These are phyloP conservation scores for Talpa occidentalis DNA, from an alignment of 2,113 vertebrate species.

Conservation along the genomic window DNA sequence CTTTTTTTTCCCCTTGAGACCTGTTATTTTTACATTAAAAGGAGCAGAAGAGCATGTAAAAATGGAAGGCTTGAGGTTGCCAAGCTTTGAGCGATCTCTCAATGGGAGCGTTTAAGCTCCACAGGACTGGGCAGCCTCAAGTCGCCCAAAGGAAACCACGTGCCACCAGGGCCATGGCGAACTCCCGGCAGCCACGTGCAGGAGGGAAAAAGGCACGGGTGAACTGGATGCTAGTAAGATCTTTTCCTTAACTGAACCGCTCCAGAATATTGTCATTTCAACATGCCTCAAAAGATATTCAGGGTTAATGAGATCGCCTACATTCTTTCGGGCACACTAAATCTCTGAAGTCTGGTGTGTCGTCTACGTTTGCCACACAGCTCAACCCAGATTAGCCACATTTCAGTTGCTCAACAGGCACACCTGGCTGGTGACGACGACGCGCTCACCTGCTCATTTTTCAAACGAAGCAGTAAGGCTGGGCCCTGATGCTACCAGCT, in stretches of 20 bases:
- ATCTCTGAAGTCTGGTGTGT: neutral
- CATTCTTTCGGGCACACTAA: neutral
- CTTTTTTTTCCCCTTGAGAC: neutral
- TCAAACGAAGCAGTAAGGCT: neutral
- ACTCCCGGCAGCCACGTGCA: neutral
- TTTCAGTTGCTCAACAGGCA: neutral
- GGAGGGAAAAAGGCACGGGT: neutral
- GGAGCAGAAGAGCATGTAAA: neutral
- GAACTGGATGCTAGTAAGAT: slow-evolving; percentile 25
- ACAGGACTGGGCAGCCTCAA: neutral
- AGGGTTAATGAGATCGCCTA: neutral
- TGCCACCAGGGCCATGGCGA: neutral
- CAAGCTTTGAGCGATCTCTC: slow-evolving; percentile 8
- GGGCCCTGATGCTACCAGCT: neutral
- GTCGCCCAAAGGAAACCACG: no score
- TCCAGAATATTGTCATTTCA: neutral
- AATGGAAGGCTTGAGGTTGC: slow-evolving; percentile 31
- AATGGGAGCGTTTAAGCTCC: neutral
- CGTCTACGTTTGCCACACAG: neutral
- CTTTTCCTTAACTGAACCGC: neutral
- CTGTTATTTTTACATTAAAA: slow-evolving; percentile 9
- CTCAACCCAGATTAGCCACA: neutral
- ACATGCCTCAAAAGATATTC: neutral
- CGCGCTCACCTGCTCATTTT: neutral
- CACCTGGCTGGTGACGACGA: neutral